Evolutionary conservation across 2,888 invertebrate genomes (phyloP).

Genomic region (Tetanocera ferruginea): DNA sequence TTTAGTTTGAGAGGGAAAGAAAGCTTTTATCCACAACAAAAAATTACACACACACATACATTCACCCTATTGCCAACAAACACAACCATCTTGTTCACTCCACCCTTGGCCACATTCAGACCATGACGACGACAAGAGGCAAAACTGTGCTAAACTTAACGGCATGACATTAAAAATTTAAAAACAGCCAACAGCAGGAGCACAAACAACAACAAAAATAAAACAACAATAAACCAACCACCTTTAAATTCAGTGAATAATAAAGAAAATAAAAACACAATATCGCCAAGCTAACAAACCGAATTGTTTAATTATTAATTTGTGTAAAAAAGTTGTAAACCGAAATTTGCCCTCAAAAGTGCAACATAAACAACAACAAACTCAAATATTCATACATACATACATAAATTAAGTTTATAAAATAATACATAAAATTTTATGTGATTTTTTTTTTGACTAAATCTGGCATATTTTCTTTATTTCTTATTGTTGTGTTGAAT

Average conservation of each 20-base stretch:
- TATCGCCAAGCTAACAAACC: neutral
- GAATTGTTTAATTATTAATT: slow-evolving; percentile 19
- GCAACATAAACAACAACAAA: neutral
- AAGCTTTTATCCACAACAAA: too few relatives aligned
- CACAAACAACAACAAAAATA: too few relatives aligned
- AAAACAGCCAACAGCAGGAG: too few relatives aligned
- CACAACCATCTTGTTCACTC: too few relatives aligned
- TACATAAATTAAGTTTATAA: too few relatives aligned
- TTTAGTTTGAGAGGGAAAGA: too few relatives aligned
- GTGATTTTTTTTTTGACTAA: too few relatives aligned
- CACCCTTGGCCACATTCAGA: neutral
- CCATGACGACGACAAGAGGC: neutral
- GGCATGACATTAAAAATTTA: neutral
- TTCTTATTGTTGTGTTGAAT: too few relatives aligned
- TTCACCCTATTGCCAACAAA: too few relatives aligned
- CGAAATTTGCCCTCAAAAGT: slow-evolving; percentile 29
- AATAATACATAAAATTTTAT: too few relatives aligned
- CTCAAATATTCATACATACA: neutral
- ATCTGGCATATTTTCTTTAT: too few relatives aligned
- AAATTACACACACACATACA: too few relatives aligned
- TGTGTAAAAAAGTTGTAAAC: slow-evolving; percentile 19
- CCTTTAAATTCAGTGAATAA: neutral
- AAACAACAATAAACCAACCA: slow-evolving; percentile 1
- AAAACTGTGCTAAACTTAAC: neutral
- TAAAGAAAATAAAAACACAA: neutral